Conservation (phyloP, 37 sponge, comb jelly and placozoan genomes). For the Aphrocallistes beatrix region DNA sequence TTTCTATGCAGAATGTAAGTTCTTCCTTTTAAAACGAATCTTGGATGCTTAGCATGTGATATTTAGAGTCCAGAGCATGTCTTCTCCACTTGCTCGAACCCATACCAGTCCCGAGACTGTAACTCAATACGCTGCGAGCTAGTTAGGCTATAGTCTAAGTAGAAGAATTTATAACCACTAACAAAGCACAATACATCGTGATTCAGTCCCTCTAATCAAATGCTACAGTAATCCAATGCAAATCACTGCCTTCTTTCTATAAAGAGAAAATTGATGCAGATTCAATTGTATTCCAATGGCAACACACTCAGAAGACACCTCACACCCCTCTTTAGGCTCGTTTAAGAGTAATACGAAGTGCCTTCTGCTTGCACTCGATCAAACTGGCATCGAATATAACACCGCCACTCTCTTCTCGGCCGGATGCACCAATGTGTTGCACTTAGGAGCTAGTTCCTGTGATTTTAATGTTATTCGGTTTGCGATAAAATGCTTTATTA, state of each 20-base stretch:
- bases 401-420: neutral
- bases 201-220: no score
- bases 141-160: neutral
- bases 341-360: neutral
- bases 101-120: neutral
- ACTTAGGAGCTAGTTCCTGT: neutral
- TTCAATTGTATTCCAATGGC: neutral
- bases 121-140: constrained; percentile 6
- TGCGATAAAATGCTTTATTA: neutral
- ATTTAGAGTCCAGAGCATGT: neutral
- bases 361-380: neutral
- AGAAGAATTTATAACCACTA: no score
- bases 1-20: no score
- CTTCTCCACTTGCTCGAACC: neutral
- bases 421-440: neutral
- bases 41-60: no score
- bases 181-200: no score
- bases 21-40: no score
- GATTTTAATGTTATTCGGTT: neutral
- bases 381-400: neutral
- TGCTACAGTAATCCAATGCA: no score
- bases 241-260: neutral
- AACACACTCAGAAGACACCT: no score
- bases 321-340: neutral
- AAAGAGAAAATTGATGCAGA: neutral